Conservation (phyloP, 2,888 invertebrate species). For the Alloscopus bannaensis region DNA sequence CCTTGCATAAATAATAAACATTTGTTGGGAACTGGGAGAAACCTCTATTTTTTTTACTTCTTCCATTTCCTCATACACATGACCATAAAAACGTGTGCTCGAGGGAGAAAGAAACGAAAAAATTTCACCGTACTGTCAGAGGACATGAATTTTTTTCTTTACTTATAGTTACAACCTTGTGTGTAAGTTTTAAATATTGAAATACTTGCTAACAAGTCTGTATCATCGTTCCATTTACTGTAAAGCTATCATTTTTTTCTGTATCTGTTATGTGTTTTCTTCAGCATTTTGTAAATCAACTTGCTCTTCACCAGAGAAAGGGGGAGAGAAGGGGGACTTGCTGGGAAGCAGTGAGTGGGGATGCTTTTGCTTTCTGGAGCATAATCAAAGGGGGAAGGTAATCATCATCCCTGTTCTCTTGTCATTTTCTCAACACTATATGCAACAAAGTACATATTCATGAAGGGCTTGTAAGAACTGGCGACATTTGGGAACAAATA, state of each 20-base stretch:
- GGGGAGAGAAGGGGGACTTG: neutral
- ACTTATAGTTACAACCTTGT: slow-evolving; percentile 33
- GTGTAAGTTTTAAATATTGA: slow-evolving; percentile 27
- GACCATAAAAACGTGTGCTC: slow-evolving; percentile 17
- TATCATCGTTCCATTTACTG: slow-evolving; percentile 27
- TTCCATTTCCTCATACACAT: no score
- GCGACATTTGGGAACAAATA: slow-evolving; percentile 2
- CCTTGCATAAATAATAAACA: slow-evolving; percentile 55
- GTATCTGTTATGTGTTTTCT: no score
- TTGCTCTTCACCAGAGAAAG: neutral
- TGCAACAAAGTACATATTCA: no score
- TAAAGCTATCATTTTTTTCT: slow-evolving; percentile 47
- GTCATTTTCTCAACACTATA: no score
- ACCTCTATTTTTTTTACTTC: slow-evolving; percentile 5
- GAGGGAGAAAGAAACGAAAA: no score
- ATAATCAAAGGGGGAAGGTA: slow-evolving; percentile 11
- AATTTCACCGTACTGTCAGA: slow-evolving; percentile 22
- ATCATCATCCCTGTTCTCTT: slow-evolving; percentile 1
- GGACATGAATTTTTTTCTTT: slow-evolving; percentile 13
- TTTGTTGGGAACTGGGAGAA: slow-evolving; percentile 40
- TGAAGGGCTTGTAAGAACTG: slow-evolving; percentile 8
- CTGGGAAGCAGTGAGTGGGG: neutral
- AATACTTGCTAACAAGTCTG: slow-evolving; percentile 44
- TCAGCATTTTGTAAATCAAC: neutral
- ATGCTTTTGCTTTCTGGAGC: slow-evolving; percentile 1